Evolutionary conservation across 2,113 vertebrate species (phyloP).

Genomic region (Saccopteryx bilineata): DNA sequence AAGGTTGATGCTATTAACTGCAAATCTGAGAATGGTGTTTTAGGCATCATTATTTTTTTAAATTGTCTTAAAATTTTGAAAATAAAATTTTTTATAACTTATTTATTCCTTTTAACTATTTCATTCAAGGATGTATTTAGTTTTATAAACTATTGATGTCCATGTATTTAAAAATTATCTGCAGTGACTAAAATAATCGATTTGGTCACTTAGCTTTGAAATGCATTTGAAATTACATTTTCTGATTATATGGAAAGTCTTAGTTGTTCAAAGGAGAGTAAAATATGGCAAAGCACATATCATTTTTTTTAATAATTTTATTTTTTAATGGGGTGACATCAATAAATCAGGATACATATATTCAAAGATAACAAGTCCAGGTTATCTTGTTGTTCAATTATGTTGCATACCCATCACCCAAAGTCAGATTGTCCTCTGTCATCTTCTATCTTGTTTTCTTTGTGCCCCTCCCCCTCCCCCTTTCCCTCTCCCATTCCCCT

Average conservation of each 20-base stretch:
- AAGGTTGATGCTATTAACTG: not conserved
- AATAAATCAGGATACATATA: too few relatives aligned
- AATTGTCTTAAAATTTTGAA: not conserved
- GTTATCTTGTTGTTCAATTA: too few relatives aligned
- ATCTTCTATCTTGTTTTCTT: too few relatives aligned
- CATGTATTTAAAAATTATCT: slow-evolving; percentile 20
- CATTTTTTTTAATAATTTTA: too few relatives aligned
- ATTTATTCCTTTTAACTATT: not conserved
- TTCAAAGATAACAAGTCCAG: too few relatives aligned
- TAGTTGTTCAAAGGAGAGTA: not conserved
- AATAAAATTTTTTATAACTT: not conserved
- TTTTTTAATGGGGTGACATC: too few relatives aligned
- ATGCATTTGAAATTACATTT: not conserved
- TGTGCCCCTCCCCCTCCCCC: too few relatives aligned
- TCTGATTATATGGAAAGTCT: not conserved
- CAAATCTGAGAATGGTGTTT: not conserved
- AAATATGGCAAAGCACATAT: not conserved
- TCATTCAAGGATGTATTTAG: not conserved
- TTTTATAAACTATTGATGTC: not conserved
- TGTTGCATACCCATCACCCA: too few relatives aligned
- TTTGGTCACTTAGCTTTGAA: slow-evolving; percentile 37
- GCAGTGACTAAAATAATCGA: not conserved
- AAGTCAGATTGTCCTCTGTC: too few relatives aligned
- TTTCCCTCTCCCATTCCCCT: too few relatives aligned
- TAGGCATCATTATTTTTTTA: not conserved